Conservation (phyloP, 2,797 vertebrate genomes). For the Lithobates sylvaticus region DNA sequence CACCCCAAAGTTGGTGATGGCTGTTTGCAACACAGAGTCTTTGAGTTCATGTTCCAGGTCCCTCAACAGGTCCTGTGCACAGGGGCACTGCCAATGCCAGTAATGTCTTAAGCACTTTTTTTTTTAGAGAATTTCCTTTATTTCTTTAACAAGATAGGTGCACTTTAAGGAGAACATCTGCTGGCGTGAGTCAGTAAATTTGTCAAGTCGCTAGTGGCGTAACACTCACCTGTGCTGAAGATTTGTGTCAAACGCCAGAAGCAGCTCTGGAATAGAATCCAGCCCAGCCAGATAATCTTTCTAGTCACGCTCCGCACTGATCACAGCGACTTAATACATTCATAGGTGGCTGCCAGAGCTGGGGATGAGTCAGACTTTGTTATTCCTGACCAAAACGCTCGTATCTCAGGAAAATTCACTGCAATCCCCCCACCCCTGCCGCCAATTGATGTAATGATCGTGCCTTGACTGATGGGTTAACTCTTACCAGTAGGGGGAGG, state of each 20-base stretch:
- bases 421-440: not conserved
- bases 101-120: too few species aligned
- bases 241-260: not conserved
- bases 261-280: slow-evolving; percentile 17
- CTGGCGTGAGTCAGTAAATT: slow-evolving; percentile 3
- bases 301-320: slow-evolving; percentile 38
- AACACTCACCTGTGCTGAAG: slow-evolving; percentile 20
- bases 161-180: not conserved
- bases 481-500: not conserved
- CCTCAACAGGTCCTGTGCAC: too few species aligned
- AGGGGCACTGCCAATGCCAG: too few species aligned
- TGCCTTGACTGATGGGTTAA: slow-evolving; percentile 15
- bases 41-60: too few species aligned
- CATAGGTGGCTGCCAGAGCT: slow-evolving; percentile 27
- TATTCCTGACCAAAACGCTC: slow-evolving; percentile 34
- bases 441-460: not conserved
- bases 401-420: slow-evolving; percentile 17
- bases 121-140: too few species aligned
- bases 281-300: not conserved
- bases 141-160: not conserved
- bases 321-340: slow-evolving; percentile 26
- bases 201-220: not conserved
- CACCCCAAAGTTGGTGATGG: too few species aligned
- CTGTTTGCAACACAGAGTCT: too few species aligned
- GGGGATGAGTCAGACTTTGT: slow-evolving; percentile 52